phyloP scores from a whole-genome alignment of 2,888 invertebrate genomes.

The Pteria penguin region DNA sequence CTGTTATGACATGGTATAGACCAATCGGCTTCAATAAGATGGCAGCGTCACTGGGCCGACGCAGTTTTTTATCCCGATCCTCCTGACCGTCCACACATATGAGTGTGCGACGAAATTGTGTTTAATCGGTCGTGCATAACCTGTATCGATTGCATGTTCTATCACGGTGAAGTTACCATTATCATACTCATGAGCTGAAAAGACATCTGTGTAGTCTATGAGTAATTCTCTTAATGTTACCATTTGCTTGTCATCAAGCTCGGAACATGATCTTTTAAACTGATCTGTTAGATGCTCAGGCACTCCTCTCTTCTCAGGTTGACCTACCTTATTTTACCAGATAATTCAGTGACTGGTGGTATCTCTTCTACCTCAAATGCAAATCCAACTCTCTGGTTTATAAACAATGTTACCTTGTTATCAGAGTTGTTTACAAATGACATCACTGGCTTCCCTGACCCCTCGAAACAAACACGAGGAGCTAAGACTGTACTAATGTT shows the following conservation, averaged over 20 bases:
- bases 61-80: background rate
- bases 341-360: background rate
- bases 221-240: background rate
- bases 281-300: too few relatives aligned
- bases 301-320: too few relatives aligned
- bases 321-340: too few relatives aligned
- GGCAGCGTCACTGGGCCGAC: background rate
- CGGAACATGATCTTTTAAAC: background rate
- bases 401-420: background rate
- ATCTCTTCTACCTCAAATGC: background rate
- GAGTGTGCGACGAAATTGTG: constrained; percentile 30
- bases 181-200: constrained; percentile 35
- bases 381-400: background rate
- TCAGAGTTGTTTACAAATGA: background rate
- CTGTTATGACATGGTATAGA: background rate
- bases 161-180: constrained; percentile 32
- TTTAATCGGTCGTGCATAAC: constrained; percentile 23
- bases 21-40: background rate
- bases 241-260: background rate
- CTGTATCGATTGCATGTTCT: constrained; percentile 35
- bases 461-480: background rate
- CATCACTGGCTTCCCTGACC: background rate
- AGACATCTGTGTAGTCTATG: constrained; percentile 28
- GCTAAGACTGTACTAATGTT: background rate
- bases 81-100: constrained; percentile 24